phyloP scores from a whole-genome alignment of 2,888 invertebrate species.

The Tetragnatha montana region DNA sequence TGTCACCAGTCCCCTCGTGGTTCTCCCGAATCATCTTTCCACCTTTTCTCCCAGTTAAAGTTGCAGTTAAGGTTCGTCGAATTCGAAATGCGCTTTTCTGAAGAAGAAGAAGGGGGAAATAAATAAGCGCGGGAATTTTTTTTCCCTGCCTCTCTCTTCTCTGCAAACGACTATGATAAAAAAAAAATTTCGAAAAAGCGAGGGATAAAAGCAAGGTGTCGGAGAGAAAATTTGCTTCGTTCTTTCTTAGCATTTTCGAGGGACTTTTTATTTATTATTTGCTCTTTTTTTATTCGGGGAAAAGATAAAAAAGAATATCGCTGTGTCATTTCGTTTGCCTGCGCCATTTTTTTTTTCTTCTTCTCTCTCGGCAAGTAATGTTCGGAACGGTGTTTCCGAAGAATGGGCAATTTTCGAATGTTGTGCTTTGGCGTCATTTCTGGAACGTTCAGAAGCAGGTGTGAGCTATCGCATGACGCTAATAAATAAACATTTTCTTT shows the following conservation, averaged over 20 bases:
- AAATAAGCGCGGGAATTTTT: neutral
- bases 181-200: neutral
- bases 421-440: constrained; percentile 47
- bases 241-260: constrained; percentile 13
- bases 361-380: neutral
- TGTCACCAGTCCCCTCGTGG: constrained; percentile 41
- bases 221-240: constrained; percentile 58
- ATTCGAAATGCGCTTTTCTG: constrained; percentile 61
- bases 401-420: constrained; percentile 55
- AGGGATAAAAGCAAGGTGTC: constrained; percentile 9
- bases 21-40: constrained; percentile 64
- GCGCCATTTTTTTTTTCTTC: constrained; percentile 13
- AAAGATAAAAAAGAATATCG: constrained; percentile 46
- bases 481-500: constrained; percentile 56
- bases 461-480: constrained; percentile 58
- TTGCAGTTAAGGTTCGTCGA: constrained; percentile 69
- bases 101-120: neutral
- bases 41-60: constrained; percentile 67
- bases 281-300: constrained; percentile 5
- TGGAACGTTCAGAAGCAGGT: constrained; percentile 54
- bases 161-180: constrained; percentile 1
- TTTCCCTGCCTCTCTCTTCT: no score
- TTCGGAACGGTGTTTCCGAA: constrained; percentile 37
- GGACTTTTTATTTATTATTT: neutral
- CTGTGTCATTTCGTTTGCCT: constrained; percentile 62